Percentiles rank a stretch among this genome's conserved stretches.
Evolutionary conservation across 2,113 vertebrate species (phyloP).

Genomic region (Erythrocercus mccallii): DNA sequence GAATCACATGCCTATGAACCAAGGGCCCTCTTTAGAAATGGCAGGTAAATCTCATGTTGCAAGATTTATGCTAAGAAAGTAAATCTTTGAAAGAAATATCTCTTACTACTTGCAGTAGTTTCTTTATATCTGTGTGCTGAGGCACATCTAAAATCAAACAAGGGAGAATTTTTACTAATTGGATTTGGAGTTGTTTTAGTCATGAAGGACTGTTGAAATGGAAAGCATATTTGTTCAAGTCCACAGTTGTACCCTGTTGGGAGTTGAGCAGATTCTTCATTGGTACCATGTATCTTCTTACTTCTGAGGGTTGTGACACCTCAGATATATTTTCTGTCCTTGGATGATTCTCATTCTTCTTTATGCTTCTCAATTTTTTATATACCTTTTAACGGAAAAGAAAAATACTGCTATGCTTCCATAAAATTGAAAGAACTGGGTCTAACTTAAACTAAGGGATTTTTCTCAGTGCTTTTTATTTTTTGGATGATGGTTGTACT

Average conservation of each 20-base stretch:
- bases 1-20: background rate
- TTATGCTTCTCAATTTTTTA: background rate
- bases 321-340: background rate
- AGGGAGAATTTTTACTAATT: background rate
- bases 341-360: background rate
- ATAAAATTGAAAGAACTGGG: background rate
- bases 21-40: background rate
- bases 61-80: background rate
- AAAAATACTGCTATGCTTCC: background rate
- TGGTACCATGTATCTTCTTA: background rate
- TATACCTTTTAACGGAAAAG: background rate
- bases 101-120: background rate
- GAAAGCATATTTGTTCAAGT: background rate
- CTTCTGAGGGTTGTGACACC: background rate
- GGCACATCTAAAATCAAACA: background rate
- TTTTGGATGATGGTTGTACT: background rate
- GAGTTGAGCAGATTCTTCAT: background rate
- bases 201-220: background rate
- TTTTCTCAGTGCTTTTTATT: background rate
- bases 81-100: background rate
- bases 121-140: background rate
- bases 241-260: accelerated
- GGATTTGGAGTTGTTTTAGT: background rate
- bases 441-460: background rate
- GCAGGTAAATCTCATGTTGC: background rate